Conservation (phyloP, 2,113 vertebrate species). For the Boleophthalmus pectinirostris region DNA sequence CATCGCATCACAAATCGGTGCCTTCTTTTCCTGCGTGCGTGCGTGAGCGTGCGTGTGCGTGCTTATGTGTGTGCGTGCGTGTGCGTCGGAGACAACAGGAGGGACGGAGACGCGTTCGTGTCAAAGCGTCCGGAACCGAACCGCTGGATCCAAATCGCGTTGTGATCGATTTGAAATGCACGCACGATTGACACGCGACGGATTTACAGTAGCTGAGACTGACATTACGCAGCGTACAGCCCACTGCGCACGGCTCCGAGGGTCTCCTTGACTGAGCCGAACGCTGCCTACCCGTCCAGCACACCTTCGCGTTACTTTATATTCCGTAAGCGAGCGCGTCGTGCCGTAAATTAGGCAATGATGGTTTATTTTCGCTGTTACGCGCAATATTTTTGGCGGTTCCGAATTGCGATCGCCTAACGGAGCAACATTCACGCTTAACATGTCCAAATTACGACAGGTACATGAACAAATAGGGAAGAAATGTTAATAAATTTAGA, state of each 20-base stretch:
- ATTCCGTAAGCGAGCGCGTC: no score
- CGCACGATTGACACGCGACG: no score
- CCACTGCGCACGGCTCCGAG: no score
- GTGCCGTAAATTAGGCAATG: neutral
- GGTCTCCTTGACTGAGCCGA: neutral
- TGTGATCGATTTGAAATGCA: neutral
- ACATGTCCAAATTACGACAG: neutral
- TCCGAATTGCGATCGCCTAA: neutral
- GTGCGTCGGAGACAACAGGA: neutral
- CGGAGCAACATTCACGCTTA: neutral
- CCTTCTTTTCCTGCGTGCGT: neutral
- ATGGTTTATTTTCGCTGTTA: neutral
- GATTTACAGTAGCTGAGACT: no score
- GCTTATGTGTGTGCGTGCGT: neutral
- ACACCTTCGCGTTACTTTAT: neutral
- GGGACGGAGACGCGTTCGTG: neutral
- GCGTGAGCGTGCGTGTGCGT: neutral
- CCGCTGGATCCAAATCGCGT: neutral
- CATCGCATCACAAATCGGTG: neutral
- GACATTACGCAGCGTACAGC: neutral
- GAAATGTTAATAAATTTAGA: neutral
- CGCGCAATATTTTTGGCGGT: neutral
- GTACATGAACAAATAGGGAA: neutral
- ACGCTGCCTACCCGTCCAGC: neutral
- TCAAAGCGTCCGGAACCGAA: neutral